Conservation (phyloP, 1,140 invertebrate genomes). For the Carcinoscorpius rotundicauda region DNA sequence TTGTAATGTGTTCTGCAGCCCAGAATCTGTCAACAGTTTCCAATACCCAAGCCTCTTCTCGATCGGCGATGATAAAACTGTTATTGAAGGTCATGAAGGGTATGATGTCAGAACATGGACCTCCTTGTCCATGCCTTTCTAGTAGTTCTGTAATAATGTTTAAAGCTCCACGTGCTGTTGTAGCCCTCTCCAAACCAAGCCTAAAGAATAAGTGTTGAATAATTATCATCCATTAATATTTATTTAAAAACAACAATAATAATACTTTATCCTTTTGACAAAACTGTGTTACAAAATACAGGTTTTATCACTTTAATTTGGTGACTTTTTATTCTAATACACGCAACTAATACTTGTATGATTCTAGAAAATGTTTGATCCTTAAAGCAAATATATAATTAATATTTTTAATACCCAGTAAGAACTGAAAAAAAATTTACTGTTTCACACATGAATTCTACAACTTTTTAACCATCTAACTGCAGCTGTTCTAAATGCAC, state of each 20-base stretch:
- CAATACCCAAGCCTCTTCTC: conserved; percentile 51
- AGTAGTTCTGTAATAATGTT: conserved; percentile 49
- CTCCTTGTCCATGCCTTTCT: conserved; percentile 55
- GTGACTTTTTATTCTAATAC: no score
- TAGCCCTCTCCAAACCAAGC: conserved; percentile 50
- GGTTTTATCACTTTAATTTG: no score
- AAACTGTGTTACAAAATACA: neutral
- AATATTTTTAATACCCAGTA: no score
- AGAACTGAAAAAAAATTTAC: no score
- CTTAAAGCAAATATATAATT: no score
- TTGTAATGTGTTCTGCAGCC: conserved; percentile 55
- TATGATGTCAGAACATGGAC: conserved; percentile 47
- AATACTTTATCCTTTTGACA: neutral
- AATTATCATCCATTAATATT: no score
- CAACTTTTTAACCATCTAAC: no score
- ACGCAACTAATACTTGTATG: no score
- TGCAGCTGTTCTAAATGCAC: no score
- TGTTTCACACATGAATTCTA: no score
- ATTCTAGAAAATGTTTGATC: no score
- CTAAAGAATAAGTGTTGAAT: conserved; percentile 32
- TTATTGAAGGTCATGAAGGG: conserved; percentile 48
- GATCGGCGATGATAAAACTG: conserved; percentile 50
- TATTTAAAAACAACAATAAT: no score
- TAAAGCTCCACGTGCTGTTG: conserved; percentile 46
- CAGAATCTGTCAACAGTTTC: conserved; percentile 59